Base-by-base conservation (phyloP, 2,888 invertebrate genomes). In the Heliothis peltigera region DNA sequence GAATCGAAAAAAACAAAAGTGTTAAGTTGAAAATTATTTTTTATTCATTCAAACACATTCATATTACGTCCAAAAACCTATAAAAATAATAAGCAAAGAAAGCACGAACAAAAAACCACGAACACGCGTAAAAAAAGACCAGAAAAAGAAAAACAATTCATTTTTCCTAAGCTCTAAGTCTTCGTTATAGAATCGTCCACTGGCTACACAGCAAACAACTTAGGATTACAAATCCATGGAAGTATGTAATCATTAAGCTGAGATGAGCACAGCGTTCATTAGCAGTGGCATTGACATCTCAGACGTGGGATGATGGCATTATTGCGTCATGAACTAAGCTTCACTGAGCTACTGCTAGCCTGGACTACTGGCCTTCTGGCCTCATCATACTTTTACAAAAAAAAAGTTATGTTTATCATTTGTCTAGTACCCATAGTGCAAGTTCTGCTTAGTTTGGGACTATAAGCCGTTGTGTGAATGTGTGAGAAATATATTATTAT, bases 261-360 rank as follows among this genome's bases (percentile, higher is more conserved):
- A 53, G 70, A 71, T 64, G 61, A 42, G 72, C 59, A 63, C 56
- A 56, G 60, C 47, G 51, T 67, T 70, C 60, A 77, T 80, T 75
- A 77, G 63, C 58, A 61, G 63, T 81, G 82, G 80, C 75, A 77
- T 83, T 84, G 81, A 75, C 69, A 82, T 70, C 63, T 10, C 21
- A 70, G 70, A 61, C 65, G 84, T 81, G 74, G 71, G 79, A 81
- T 85, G 84, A 85, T 81, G 65, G 72, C 67, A 84, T 78, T 46
- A 67, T 83, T 78, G 62, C 83, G 70, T 84, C 83, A 84, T 68
- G 2, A 28, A 46, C 15, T 19, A 42, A 17, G 53, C 35, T 35
- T 35, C 19, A 17, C 42, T 63, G 17, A 68, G 49, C 60, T 67
- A 58, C 43, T 64, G 52, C 56, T 18, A 53, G 48, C 60, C 64